phyloP scores from a whole-genome alignment of 2,888 invertebrate genomes.

The Campopleginae sp. region DNA sequence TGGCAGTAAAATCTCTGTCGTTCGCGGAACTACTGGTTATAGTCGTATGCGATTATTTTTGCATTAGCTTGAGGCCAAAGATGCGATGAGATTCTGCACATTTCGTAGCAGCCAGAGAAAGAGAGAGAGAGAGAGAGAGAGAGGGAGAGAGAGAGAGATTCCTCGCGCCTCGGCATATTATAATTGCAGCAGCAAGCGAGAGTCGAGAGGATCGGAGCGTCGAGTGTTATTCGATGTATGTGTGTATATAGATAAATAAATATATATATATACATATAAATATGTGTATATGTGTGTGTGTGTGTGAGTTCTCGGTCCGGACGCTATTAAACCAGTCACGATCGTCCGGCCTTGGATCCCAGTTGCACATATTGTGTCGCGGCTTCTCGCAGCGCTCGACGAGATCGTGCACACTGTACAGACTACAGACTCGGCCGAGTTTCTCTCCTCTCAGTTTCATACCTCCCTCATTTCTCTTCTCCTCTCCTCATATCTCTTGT shows the following conservation, averaged over 20 bases:
- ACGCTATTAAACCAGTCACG: slow-evolving; percentile 82
- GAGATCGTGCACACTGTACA: slow-evolving; percentile 48
- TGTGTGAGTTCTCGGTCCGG: slow-evolving; percentile 70
- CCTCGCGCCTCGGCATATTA: slow-evolving; percentile 76
- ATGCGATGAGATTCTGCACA: slow-evolving; percentile 35
- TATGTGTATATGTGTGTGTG: slow-evolving; percentile 5
- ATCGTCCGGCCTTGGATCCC: slow-evolving; percentile 80
- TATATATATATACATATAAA: background rate
- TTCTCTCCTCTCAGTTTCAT: slow-evolving; percentile 64
- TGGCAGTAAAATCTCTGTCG: background rate
- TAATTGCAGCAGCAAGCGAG: slow-evolving; percentile 77
- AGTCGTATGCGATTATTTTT: slow-evolving; percentile 36
- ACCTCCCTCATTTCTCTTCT: slow-evolving; percentile 22
- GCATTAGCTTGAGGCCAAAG: slow-evolving; percentile 38
- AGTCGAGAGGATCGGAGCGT: slow-evolving; percentile 53
- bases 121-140: background rate
- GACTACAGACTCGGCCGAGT: slow-evolving; percentile 64
- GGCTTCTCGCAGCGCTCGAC: slow-evolving; percentile 57
- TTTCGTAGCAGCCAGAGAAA: slow-evolving; percentile 19
- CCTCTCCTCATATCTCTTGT: slow-evolving; percentile 15
- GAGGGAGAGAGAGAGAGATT: slow-evolving; percentile 8
- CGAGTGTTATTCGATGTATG: slow-evolving; percentile 25
- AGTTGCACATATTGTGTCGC: slow-evolving; percentile 79
- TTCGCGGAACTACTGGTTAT: slow-evolving; percentile 15
- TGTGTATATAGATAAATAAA: background rate